Conservation (phyloP, 1,140 invertebrate species). For the Notospermus geniculatus region DNA sequence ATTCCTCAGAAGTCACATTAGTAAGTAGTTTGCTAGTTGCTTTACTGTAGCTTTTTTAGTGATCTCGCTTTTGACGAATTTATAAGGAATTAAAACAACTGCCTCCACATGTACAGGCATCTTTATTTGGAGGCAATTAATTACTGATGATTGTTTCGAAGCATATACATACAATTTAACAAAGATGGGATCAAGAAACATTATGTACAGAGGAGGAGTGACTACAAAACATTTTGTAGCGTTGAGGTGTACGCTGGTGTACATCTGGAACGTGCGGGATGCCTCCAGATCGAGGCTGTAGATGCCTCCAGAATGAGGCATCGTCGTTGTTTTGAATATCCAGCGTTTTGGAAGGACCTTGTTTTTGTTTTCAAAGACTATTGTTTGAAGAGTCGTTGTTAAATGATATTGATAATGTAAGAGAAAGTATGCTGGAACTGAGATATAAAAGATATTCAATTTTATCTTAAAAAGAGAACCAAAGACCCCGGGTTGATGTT, state of each 20-base stretch:
- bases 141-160: constrained; percentile 1
- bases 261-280: constrained; percentile 2
- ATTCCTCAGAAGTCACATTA: background rate
- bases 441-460: too few relatives aligned
- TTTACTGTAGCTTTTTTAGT: constrained; percentile 9
- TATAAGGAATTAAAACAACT: background rate
- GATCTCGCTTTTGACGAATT: constrained; percentile 8
- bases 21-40: constrained; percentile 10
- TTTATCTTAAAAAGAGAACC: too few relatives aligned
- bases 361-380: too few relatives aligned
- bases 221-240: background rate
- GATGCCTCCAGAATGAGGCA: too few relatives aligned
- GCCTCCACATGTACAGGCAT: constrained; percentile 9
- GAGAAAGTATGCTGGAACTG: too few relatives aligned
- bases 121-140: constrained; percentile 1
- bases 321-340: too few relatives aligned
- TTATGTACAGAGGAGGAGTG: constrained; percentile 7
- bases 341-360: too few relatives aligned
- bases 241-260: constrained; percentile 1
- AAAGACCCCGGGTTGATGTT: too few relatives aligned
- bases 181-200: constrained; percentile 4
- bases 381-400: too few relatives aligned
- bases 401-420: too few relatives aligned
- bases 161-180: background rate
- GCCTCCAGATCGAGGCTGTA: too few relatives aligned